Base-by-base conservation (phyloP, 2,113 vertebrate species). In the Panthera leo region DNA sequence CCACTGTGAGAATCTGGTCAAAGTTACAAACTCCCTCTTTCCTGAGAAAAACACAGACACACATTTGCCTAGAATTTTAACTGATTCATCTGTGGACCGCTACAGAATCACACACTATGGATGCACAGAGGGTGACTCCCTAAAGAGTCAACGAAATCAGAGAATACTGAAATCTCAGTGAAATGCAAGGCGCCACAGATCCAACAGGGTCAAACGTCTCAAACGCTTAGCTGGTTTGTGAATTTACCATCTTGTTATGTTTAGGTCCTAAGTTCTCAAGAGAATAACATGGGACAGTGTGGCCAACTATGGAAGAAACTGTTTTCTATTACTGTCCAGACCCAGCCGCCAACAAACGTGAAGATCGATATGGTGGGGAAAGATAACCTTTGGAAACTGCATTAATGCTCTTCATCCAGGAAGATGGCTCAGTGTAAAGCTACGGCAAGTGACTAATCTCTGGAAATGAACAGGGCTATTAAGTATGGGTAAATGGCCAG, bases 391-490 rank as follows among this genome's bases (percentile, higher is more conserved):
- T 96, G 96, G 96, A 97, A 97, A 96, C 89, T 96, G 92, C 96
- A 70, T 94, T 96, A 96, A 93, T 79, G 94, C 45, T 98, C 92
- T 80, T 84, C 80, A 85, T 84, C 53, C 88, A 94, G 91, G 97
- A 97, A 95, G 79, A 96, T 29, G 83, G 96, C 89, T 93, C 82
- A 94, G 82, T 89, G 97, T 80, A 98, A 98, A 98, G 90, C 95
- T 0, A 48, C 5, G 51, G 93, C 98, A 98, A 96, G 75, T 98
- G 97, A 92, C 95, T 97, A 96, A 98, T 98, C 97, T 97, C 97
- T 98, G 96, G 97, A 98, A 98, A 98, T 85, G 97, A 98, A 92
- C 95, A 91, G 88, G 97, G 96, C 97, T 98, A 96, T 98, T 98
- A 98, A 98, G 95, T 53, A 97, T 94, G 97, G 91, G 98, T 97